phyloP scores from a whole-genome alignment of 2,888 invertebrate species.

The Lydus trimaculatus region DNA sequence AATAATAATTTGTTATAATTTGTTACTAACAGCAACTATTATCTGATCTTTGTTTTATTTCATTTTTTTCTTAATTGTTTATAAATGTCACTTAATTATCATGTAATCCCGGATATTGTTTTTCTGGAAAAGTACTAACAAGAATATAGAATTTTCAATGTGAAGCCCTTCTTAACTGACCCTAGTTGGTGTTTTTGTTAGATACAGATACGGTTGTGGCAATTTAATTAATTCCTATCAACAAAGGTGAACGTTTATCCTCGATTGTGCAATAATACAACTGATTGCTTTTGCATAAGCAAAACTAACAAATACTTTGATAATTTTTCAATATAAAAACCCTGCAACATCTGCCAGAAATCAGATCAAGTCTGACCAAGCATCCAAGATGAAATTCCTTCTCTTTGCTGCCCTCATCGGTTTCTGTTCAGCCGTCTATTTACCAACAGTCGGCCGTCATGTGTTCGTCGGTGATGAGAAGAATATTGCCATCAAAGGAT shows the following conservation, averaged over 20 bases:
- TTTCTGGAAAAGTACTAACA: no score
- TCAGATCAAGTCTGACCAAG: conserved; percentile 7
- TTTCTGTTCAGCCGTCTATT: background rate
- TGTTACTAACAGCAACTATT: background rate
- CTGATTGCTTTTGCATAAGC: background rate
- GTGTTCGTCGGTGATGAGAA: background rate
- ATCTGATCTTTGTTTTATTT: background rate
- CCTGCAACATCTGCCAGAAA: background rate
- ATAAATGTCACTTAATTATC: no score
- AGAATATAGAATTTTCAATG: no score
- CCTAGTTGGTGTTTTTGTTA: no score
- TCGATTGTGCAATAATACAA: background rate
- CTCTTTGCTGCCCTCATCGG: background rate
- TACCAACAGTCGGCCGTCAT: background rate
- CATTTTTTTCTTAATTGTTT: background rate
- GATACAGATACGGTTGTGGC: no score
- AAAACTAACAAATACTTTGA: background rate
- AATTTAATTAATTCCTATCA: no score
- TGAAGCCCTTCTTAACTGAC: no score
- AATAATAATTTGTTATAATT: no score
- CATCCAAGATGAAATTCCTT: background rate
- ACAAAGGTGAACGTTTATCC: background rate
- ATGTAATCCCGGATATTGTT: background rate
- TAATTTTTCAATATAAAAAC: background rate
- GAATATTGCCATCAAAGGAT: background rate